Conservation (phyloP, 2,888 invertebrate species). For the Oscheius sp. region DNA sequence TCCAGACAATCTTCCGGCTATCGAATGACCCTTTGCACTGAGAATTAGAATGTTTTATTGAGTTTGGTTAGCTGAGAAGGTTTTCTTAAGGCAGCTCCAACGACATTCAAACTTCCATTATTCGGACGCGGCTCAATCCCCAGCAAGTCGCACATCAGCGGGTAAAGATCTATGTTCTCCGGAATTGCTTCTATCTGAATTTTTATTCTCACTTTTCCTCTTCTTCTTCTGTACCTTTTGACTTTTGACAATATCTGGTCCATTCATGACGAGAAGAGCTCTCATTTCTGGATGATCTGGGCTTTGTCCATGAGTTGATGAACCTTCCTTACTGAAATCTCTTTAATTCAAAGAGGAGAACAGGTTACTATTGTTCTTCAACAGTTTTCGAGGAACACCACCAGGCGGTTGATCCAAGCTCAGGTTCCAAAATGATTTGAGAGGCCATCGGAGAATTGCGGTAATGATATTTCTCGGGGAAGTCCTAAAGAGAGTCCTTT, state of each 20-base stretch:
- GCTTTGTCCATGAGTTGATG: slow-evolving; percentile 47
- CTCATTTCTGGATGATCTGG: slow-evolving; percentile 49
- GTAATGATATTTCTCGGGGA: slow-evolving; percentile 77
- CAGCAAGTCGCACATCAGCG: slow-evolving; percentile 77
- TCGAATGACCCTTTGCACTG: not conserved
- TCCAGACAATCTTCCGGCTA: not conserved
- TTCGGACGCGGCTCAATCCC: slow-evolving; percentile 73
- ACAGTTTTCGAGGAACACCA: slow-evolving; percentile 35
- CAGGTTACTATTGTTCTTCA: slow-evolving; percentile 31
- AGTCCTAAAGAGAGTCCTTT: too few species aligned
- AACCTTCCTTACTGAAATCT: not conserved
- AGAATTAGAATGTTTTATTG: too few species aligned
- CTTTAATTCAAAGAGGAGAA: not conserved
- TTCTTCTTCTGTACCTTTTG: not conserved
- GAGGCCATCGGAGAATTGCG: slow-evolving; percentile 74
- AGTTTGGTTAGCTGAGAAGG: too few species aligned
- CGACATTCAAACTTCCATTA: slow-evolving; percentile 66
- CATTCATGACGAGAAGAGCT: slow-evolving; percentile 49
- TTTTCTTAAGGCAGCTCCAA: slow-evolving; percentile 33
- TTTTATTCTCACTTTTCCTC: too few species aligned
- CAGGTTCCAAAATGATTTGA: slow-evolving; percentile 73
- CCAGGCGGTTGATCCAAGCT: slow-evolving; percentile 41
- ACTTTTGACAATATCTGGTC: slow-evolving; percentile 76
- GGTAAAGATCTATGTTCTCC: slow-evolving; percentile 78
- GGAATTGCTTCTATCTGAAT: slow-evolving; percentile 74